Conservation (phyloP, 2,888 invertebrate species). For the Xestia c-nigrum region DNA sequence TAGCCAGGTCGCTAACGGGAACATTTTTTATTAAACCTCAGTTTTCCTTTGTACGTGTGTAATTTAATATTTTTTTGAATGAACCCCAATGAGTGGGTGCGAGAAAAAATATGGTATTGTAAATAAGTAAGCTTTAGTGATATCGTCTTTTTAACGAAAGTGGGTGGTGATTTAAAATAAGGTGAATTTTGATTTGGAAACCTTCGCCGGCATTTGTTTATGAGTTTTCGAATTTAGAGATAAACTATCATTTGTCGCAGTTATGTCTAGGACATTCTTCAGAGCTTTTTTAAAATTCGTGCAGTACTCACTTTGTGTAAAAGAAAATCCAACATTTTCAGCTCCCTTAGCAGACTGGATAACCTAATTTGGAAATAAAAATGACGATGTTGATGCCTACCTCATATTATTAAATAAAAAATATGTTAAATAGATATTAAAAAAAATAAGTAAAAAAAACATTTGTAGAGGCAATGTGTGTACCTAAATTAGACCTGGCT, state of each 20-base stretch:
- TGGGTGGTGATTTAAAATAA: conserved; percentile 45
- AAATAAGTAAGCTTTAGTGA: conserved; percentile 74
- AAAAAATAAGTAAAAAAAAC: conserved; percentile 24
- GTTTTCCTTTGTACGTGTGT: conserved; percentile 83
- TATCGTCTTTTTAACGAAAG: conserved; percentile 53
- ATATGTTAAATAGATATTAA: conserved; percentile 14
- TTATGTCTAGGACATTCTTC: not conserved
- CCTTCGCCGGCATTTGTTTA: not conserved
- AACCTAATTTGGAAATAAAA: conserved; percentile 27
- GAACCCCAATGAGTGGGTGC: conserved; percentile 79
- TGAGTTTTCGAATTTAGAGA: not conserved
- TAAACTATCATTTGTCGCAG: not conserved
- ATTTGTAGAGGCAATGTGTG: conserved; percentile 49
- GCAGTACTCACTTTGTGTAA: conserved; percentile 7
- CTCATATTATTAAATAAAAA: conserved; percentile 20
- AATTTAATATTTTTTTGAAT: conserved; percentile 88
- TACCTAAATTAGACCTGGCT: conserved; percentile 6
- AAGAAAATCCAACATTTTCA: conserved; percentile 34
- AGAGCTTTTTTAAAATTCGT: not conserved
- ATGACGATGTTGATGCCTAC: not conserved
- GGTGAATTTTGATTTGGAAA: conserved; percentile 1
- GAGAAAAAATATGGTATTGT: conserved; percentile 79
- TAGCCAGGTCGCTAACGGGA: conserved; percentile 87
- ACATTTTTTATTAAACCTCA: conserved; percentile 81
- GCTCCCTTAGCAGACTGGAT: conserved; percentile 2